Evolutionary conservation across 2,113 vertebrate species (phyloP), one percentile per base, ranked within the genome.

Genomic region (Turdus rufiventris): DNA sequence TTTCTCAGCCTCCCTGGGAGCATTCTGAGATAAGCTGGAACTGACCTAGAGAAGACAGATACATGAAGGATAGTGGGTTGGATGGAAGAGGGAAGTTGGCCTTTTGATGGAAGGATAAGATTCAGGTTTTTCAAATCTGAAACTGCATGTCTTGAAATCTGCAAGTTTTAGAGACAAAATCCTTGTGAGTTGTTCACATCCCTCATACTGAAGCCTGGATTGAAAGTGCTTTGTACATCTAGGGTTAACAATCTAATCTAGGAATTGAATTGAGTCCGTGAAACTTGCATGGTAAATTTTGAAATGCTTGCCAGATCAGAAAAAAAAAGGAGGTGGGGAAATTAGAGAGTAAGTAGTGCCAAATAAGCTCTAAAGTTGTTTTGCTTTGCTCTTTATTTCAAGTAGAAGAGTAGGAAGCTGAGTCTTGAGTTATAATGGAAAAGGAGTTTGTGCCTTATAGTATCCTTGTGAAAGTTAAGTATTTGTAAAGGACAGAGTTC

Each of bases 241-340:
- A 18, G 19, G 38, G 47, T 88, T 88, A 42, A 36, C 16, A 38
- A 12, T 82, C n/a, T 79, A 28, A 91, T 83, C 45, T 91, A 77
- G 75, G 67, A 91, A 71, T 34, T 77, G 24, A 85, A 78, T 14
- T 86, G 67, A 61, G n/a, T n/a, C 75, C 0, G 0, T 90, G 34
- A 68, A 94, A 77, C 65, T 81, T 81, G 56, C 61, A 61, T 91
- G 48, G 47, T 83, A 61, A 84, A 74, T 91, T 88, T 61, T 76
- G 34, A 83, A 90, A 34, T 79, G 18, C 51, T 71, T 91, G 56
- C 28, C 66, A 78, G 57, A 34, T 72, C 11, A 19, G 15, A 6
- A 14, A 18, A 33, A 45, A 74, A 47, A 48, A 17, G 4, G 14
- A 21, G 23, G 14, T 24, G 12, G 43, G 56, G 48, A 91, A 89